Conservation (phyloP, 1,140 invertebrate species). For the Scaptomyza pallida region DNA sequence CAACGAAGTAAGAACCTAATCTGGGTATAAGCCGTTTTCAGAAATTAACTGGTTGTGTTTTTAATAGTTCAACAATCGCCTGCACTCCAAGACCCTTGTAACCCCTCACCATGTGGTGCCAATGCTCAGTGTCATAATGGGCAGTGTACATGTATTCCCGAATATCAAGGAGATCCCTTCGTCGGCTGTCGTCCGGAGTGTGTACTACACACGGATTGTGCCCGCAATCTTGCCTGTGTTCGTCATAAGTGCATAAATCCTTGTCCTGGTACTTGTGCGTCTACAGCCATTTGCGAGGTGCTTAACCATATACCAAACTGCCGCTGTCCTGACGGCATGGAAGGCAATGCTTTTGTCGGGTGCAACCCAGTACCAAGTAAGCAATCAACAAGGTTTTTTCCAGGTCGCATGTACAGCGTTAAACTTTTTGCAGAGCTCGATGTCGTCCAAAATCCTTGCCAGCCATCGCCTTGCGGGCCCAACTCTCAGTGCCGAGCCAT, state of each 20-base stretch:
- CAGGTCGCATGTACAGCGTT: slow-evolving; percentile 7
- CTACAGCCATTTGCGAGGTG: slow-evolving; percentile 90
- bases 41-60: not conserved
- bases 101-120: slow-evolving; percentile 91
- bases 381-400: slow-evolving; percentile 69
- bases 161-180: slow-evolving; percentile 88
- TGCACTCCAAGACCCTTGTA: slow-evolving; percentile 86
- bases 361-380: slow-evolving; percentile 88
- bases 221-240: slow-evolving; percentile 89
- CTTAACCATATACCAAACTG: slow-evolving; percentile 92
- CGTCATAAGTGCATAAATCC: slow-evolving; percentile 90
- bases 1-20: slow-evolving; percentile 61
- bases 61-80: slow-evolving; percentile 57
- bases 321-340: slow-evolving; percentile 88
- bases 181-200: slow-evolving; percentile 92
- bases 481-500: slow-evolving; percentile 90
- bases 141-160: slow-evolving; percentile 81
- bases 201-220: slow-evolving; percentile 92
- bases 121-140: slow-evolving; percentile 71
- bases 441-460: slow-evolving; percentile 85
- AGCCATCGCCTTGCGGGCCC: slow-evolving; percentile 88
- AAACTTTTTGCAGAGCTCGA: slow-evolving; percentile 70
- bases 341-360: slow-evolving; percentile 90
- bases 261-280: slow-evolving; percentile 90
- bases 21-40: not conserved